Evolutionary conservation across 2,888 invertebrate species (phyloP), one percentile per base, ranked within the genome.

Genomic region (Erannis defoliaria): DNA sequence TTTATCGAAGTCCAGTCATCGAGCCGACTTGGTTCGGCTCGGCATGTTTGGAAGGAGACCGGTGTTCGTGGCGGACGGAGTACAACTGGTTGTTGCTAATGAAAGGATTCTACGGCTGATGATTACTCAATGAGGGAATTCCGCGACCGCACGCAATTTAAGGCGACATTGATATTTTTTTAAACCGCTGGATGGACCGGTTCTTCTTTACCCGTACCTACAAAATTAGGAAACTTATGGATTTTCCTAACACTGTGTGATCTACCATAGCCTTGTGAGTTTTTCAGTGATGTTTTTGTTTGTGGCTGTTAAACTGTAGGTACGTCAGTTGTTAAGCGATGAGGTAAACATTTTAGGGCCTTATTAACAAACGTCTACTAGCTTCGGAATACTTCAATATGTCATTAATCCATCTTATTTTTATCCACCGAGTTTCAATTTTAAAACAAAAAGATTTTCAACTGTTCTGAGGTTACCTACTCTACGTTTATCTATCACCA

Each of bases 61-160:
- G 67, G 53, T 50, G 56, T 40, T 40, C 61, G 33, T 63, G 64
- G 49, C 59, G 64, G 69, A 35, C 64, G 38, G 60, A 49, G 8
- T 38, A 18, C 70, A 51, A 72, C 70, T 72, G 65, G 61, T 56
- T 62, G 38, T 31, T 64, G 55, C 49, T 43, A 51, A 35, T 64
- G 61, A 61, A 61, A 69, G 62, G 40, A 45, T 62, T 60, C 55
- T 48, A 63, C 56, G 19, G 40, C 12, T 43, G 60, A 55, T 73
- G 65, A 72, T 77, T 78, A 77, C 69, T 77, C 77, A 76, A 67
- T 66, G 66, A 80, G 82, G 84, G 79, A 81, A 79, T 81, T 76
- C 82, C 80, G 48, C 45, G 33, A 46, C 45, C 54, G 50, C 67
- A 70, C 69, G 67, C 64, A 46, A 40, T 40, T 46, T 6, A 62